Percentiles rank a stretch among this genome's conserved stretches.
Evolutionary conservation across 2,888 invertebrate species (phyloP).

Genomic region (Macrostomum cliftonense): DNA sequence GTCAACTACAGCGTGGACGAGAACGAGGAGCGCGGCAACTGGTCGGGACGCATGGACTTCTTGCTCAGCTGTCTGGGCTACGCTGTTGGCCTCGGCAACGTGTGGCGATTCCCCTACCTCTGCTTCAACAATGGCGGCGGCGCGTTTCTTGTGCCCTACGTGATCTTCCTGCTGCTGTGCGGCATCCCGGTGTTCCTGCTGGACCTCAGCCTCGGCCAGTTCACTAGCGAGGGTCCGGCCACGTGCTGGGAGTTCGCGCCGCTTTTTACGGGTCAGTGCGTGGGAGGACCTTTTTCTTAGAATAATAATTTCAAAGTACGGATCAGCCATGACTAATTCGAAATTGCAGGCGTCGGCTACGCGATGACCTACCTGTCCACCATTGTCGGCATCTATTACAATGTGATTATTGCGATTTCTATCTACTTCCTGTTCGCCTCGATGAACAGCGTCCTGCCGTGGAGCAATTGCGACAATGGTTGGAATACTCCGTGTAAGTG

Average conservation of each 20-base stretch:
- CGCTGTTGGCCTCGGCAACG: slow-evolving; percentile 31
- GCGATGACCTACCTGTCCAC: slow-evolving; percentile 19
- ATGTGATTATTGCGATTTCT: slow-evolving; percentile 21
- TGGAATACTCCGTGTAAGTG: slow-evolving; percentile 19
- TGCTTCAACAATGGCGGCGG: slow-evolving; percentile 32
- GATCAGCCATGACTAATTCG: too few species aligned
- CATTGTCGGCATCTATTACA: slow-evolving; percentile 19
- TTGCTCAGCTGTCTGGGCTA: slow-evolving; percentile 27
- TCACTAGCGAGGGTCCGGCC: slow-evolving; percentile 31
- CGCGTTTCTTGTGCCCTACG: slow-evolving; percentile 34
- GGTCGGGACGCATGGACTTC: slow-evolving; percentile 43
- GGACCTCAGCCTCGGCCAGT: slow-evolving; percentile 34
- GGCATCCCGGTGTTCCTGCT: slow-evolving; percentile 34
- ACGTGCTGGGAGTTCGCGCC: slow-evolving; percentile 35
- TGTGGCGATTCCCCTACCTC: slow-evolving; percentile 49
- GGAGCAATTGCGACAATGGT: slow-evolving; percentile 16
- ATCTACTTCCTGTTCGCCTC: slow-evolving; percentile 20
- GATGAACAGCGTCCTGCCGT: slow-evolving; percentile 17
- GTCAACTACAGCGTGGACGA: slow-evolving; percentile 29
- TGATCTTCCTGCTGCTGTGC: slow-evolving; percentile 29
- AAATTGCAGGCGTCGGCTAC: slow-evolving; percentile 12
- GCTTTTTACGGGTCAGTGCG: slow-evolving; percentile 28
- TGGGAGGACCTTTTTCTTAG: background rate
- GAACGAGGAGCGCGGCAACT: slow-evolving; percentile 40
- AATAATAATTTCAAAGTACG: too few species aligned